These are phyloP conservation scores for Trogon surrucura DNA, from an alignment of 2,113 vertebrate species.

Conservation along the genomic window DNA sequence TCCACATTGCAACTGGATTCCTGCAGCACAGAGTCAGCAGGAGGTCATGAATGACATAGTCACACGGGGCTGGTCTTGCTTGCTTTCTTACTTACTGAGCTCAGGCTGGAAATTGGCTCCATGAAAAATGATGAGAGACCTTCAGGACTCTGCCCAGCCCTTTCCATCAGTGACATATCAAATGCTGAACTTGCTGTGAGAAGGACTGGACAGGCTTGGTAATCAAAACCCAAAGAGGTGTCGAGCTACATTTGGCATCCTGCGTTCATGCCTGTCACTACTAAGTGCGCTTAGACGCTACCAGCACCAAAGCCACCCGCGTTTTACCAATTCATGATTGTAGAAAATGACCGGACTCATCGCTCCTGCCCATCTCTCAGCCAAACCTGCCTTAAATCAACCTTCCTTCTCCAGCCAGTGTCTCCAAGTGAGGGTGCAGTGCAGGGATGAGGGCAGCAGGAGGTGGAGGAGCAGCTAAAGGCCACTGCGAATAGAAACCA, in stretches of 20 bases:
- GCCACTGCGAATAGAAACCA: neutral
- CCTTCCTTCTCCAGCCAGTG: neutral
- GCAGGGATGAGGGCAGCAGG: rapidly evolving
- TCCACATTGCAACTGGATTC: neutral
- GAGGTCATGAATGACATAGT: neutral
- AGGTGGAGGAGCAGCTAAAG: neutral
- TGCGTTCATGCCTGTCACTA: neutral
- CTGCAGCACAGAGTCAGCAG: neutral
- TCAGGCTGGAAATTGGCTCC: neutral
- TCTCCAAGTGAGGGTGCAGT: neutral
- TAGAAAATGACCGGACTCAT: neutral
- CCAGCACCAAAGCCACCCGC: neutral
- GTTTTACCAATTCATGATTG: neutral
- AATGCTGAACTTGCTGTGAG: neutral
- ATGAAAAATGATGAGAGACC: neutral
- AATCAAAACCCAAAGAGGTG: neutral
- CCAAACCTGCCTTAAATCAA: neutral
- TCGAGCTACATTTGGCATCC: neutral
- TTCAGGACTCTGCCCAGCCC: neutral
- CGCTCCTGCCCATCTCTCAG: neutral
- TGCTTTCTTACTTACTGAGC: neutral
- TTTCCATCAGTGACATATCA: neutral
- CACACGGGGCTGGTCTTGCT: neutral
- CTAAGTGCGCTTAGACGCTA: neutral
- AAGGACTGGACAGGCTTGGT: neutral